Percentiles rank a stretch among this genome's conserved stretches.
These are phyloP conservation scores for Hippolais icterina DNA, from an alignment of 2,113 vertebrate genomes.

Conservation along the genomic window DNA sequence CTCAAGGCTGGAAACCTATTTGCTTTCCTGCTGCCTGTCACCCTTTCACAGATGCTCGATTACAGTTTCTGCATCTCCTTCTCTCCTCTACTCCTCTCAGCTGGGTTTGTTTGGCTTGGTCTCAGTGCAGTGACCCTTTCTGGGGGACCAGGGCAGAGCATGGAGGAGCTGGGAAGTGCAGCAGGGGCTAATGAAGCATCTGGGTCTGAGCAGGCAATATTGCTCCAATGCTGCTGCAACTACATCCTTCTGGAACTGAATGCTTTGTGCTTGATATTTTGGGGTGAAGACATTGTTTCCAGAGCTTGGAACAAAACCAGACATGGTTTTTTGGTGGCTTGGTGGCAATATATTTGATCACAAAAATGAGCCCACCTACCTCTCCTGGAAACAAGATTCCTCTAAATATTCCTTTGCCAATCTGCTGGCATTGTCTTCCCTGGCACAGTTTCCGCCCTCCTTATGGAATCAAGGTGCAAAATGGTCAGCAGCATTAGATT, in stretches of 20 bases:
- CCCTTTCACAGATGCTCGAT: background rate
- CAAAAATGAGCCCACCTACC: background rate
- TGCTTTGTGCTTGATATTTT: background rate
- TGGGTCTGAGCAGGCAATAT: background rate
- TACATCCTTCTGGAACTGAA: background rate
- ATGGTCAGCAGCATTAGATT: background rate
- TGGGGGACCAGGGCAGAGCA: fast-evolving
- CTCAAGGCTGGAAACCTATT: background rate
- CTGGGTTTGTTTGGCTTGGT: background rate
- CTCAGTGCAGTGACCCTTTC: background rate
- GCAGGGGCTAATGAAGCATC: background rate
- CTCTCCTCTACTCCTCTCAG: background rate
- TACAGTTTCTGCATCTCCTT: background rate
- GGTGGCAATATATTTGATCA: background rate
- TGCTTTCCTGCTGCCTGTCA: background rate
- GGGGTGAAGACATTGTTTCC: background rate
- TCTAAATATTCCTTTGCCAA: background rate
- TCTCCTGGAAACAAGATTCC: background rate
- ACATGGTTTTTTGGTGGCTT: background rate
- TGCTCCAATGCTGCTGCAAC: fast-evolving
- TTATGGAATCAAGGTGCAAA: background rate
- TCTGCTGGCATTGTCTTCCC: background rate
- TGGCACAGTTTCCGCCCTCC: fast-evolving
- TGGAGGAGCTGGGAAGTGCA: background rate
- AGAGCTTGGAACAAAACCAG: background rate